A percentile compares a stretch with the other conserved stretches of the same genome.
phyloP scores from a whole-genome alignment of 2,113 vertebrate species.

The Leucosticte australis region DNA sequence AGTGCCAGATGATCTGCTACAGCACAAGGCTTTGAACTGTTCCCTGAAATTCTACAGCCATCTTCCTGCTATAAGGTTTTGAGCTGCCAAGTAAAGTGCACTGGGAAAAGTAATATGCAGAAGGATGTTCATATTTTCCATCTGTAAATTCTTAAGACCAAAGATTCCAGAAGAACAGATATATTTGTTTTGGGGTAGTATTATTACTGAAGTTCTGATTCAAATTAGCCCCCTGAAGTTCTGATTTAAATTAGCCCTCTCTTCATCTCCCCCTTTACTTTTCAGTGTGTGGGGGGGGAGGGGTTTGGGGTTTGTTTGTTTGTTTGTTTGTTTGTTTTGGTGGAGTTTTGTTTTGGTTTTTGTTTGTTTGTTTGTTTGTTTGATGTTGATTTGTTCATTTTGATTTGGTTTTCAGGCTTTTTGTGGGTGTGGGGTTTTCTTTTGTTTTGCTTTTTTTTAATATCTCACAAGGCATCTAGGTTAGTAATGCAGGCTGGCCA shows the following conservation, averaged over 20 bases:
- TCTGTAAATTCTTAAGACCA: constrained; percentile 24
- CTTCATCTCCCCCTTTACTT: neutral
- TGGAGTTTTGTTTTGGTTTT: no score
- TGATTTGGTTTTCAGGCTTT: neutral
- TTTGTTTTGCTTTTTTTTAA: neutral
- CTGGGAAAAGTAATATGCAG: constrained; percentile 34
- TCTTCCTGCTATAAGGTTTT: constrained; percentile 1
- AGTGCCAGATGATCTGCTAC: neutral
- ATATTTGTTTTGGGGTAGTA: neutral
- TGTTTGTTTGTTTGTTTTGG: no score
- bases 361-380: no score
- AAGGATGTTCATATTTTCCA: neutral
- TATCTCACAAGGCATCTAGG: neutral
- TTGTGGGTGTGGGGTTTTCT: neutral
- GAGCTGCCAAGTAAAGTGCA: constrained; percentile 3
- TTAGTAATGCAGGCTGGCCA: neutral
- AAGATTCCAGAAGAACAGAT: neutral
- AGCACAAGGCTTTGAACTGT: neutral
- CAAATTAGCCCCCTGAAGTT: neutral
- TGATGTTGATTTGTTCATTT: neutral
- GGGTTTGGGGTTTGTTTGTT: no score
- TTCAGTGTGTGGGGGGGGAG: neutral
- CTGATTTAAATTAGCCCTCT: neutral
- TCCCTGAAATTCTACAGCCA: neutral
- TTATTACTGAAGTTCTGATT: neutral